A percentile compares a stretch with the other conserved stretches of the same genome.
These are phyloP conservation scores for Chrysemys picta DNA, from an alignment of 2,113 vertebrate species.

Conservation along the genomic window DNA sequence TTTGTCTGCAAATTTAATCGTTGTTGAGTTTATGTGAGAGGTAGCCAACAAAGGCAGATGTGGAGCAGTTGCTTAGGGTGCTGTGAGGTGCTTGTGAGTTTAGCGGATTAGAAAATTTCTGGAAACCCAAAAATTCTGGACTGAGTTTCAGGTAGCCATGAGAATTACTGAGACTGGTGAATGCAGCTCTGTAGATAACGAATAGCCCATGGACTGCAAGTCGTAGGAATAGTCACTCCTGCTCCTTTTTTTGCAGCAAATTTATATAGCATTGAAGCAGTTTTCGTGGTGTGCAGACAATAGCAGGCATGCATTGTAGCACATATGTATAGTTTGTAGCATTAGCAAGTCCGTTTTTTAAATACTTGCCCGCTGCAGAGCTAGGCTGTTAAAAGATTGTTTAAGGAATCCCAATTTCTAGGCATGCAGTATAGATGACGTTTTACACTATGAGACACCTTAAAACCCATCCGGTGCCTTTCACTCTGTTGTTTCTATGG, in stretches of 20 bases:
- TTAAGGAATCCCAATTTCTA: neutral
- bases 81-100: neutral
- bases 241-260: neutral
- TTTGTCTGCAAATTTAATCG: neutral
- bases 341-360: neutral
- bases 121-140: neutral
- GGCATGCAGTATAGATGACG: neutral
- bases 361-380: neutral
- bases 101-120: neutral
- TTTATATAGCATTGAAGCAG: neutral
- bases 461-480: neutral
- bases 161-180: neutral
- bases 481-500: rapidly evolving
- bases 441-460: neutral
- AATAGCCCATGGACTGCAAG: neutral
- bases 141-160: neutral
- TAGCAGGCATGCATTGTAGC: neutral
- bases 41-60: neutral
- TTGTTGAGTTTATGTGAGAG: neutral
- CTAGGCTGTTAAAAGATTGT: neutral
- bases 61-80: neutral
- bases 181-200: neutral
- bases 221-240: neutral
- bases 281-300: neutral
- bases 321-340: neutral